These are phyloP conservation scores for Stomorhina lunata DNA, from an alignment of 2,888 invertebrate species.

Conservation along the genomic window DNA sequence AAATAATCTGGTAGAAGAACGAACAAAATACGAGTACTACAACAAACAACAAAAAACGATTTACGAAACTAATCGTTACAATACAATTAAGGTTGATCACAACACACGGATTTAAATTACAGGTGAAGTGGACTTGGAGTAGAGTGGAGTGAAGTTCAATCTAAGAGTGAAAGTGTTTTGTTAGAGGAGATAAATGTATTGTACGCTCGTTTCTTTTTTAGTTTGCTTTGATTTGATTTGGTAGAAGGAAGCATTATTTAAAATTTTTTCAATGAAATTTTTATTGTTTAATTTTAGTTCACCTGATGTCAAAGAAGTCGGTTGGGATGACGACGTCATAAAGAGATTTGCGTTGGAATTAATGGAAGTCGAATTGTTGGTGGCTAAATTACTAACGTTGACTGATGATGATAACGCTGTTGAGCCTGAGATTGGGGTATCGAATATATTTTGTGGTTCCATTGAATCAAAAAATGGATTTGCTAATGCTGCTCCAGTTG, in stretches of 20 bases:
- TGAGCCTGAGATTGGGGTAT: constrained; percentile 56
- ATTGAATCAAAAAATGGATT: constrained; percentile 79
- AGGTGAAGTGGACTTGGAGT: constrained; percentile 1
- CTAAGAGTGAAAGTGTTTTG: background rate
- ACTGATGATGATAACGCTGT: constrained; percentile 69
- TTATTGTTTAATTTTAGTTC: constrained; percentile 58
- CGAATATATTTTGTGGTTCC: constrained; percentile 67
- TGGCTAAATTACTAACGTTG: constrained; percentile 50
- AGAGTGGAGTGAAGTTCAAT: background rate
- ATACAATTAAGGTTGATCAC: no score
- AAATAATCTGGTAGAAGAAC: background rate
- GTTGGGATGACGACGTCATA: constrained; percentile 58
- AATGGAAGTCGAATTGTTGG: constrained; percentile 60
- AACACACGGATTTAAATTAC: no score
- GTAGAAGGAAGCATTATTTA: constrained; percentile 29
- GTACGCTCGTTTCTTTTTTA: background rate
- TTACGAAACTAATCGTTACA: constrained; percentile 23
- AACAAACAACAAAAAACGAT: constrained; percentile 19
- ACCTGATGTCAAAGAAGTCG: constrained; percentile 69
- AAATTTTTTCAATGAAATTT: background rate
- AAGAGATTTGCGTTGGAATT: constrained; percentile 53
- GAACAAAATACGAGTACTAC: constrained; percentile 23
- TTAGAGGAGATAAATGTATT: no score
- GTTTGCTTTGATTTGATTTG: background rate
- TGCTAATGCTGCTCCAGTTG: constrained; percentile 73